A percentile compares a stretch with the other conserved stretches of the same genome.
Conservation (phyloP, 2,797 vertebrate genomes). For the Coregonus suidteri region DNA sequence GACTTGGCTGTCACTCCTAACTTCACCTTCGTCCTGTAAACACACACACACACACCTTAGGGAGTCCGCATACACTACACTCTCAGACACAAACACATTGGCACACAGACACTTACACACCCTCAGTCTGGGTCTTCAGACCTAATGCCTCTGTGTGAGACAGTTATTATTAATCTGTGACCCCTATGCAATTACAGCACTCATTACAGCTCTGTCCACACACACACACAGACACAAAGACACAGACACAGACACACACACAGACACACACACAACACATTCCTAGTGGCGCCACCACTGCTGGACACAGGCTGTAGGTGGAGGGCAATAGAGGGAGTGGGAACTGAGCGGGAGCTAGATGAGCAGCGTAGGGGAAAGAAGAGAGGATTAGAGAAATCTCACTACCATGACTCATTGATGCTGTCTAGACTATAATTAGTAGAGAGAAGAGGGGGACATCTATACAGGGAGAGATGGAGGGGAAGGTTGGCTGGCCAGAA, state of each 20-base stretch:
- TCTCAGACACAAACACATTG: background rate
- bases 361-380: background rate
- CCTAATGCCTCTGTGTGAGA: too few relatives aligned
- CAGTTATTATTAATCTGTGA: too few relatives aligned
- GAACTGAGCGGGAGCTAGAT: background rate
- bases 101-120: background rate
- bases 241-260: background rate
- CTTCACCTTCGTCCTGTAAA: background rate
- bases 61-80: too few relatives aligned
- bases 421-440: slow-evolving; percentile 1
- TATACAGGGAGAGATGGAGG: background rate
- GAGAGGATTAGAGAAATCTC: background rate
- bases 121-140: too few relatives aligned
- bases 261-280: background rate
- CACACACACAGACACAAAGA: background rate
- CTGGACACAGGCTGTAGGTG: background rate
- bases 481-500: too few relatives aligned
- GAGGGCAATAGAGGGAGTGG: background rate
- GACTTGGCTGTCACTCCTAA: background rate
- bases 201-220: background rate
- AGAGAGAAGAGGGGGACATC: background rate
- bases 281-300: slow-evolving; percentile 7
- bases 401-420: slow-evolving; percentile 17
- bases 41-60: background rate
- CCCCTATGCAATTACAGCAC: too few relatives aligned